A percentile compares a stretch with the other conserved stretches of the same genome.
Conservation (phyloP, 2,797 vertebrate species). For the Hemitrygon akajei region DNA sequence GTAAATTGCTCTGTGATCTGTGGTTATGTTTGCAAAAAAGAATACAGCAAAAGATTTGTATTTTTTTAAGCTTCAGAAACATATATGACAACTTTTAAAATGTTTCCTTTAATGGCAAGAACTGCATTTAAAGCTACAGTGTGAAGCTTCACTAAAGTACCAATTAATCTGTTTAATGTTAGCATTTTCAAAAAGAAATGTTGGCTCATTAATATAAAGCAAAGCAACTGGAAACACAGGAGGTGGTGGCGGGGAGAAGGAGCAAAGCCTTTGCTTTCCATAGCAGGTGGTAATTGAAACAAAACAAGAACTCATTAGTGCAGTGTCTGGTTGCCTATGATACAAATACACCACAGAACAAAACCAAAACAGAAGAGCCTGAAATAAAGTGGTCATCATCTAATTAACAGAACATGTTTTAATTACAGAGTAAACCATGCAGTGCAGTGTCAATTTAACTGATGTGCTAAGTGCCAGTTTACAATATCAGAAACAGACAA, state of each 20-base stretch:
- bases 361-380: constrained; percentile 96
- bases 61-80: constrained; percentile 71
- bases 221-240: constrained; percentile 20
- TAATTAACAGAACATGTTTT: constrained; percentile 99
- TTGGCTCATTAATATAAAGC: constrained; percentile 65
- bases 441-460: constrained; percentile 98
- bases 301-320: constrained; percentile 99
- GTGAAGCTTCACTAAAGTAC: constrained; percentile 76
- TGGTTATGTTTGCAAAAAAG: neutral
- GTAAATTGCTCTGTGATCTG: neutral
- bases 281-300: constrained; percentile 99
- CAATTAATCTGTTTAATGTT: constrained; percentile 78
- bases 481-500: constrained; percentile 99
- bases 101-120: constrained; percentile 72
- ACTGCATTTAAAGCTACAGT: constrained; percentile 76
- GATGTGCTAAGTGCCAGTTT: constrained; percentile 99
- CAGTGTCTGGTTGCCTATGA: constrained; percentile 98
- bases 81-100: constrained; percentile 66
- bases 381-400: constrained; percentile 99
- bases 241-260: neutral
- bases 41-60: neutral
- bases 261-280: constrained; percentile 80
- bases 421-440: constrained; percentile 99
- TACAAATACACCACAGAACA: constrained; percentile 91
- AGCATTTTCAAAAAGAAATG: constrained; percentile 72